Evolutionary conservation across 2,888 invertebrate genomes (phyloP).

Genomic region (Petrophora chlorosata): DNA sequence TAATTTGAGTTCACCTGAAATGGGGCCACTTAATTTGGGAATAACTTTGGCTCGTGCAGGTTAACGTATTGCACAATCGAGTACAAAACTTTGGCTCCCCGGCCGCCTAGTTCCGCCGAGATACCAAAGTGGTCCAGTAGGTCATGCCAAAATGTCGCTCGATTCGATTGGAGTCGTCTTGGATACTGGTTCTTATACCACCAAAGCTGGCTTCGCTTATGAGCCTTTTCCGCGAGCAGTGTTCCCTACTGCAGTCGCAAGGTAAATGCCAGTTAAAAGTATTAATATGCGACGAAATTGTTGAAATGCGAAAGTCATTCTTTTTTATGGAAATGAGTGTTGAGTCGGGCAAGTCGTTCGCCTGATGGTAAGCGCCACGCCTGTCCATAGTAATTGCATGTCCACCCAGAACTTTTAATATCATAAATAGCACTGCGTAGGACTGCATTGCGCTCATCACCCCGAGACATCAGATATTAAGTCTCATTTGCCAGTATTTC

Average conservation of each 20-base stretch:
- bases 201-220: slow-evolving; percentile 96
- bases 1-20: background rate
- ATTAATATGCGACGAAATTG: too few relatives aligned
- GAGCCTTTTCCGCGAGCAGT: slow-evolving; percentile 95
- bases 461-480: too few relatives aligned
- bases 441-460: too few relatives aligned
- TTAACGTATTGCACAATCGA: background rate
- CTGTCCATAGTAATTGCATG: too few relatives aligned
- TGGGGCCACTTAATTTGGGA: background rate
- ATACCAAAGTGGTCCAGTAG: slow-evolving; percentile 19
- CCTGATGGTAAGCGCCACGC: too few relatives aligned
- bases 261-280: too few relatives aligned
- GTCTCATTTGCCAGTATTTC: too few relatives aligned
- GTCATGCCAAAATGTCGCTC: slow-evolving; percentile 32
- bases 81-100: background rate
- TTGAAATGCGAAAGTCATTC: too few relatives aligned
- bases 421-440: too few relatives aligned
- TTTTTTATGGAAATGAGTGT: too few relatives aligned
- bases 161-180: slow-evolving; percentile 86
- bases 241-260: slow-evolving; percentile 89
- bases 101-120: slow-evolving; percentile 1
- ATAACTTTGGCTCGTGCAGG: background rate
- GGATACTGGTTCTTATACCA: slow-evolving; percentile 95
- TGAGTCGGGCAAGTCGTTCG: too few relatives aligned
- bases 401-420: too few relatives aligned